Evolutionary conservation across 37 sponge, comb jelly and placozoan species (phyloP).

Genomic region (Bolinopsis microptera): DNA sequence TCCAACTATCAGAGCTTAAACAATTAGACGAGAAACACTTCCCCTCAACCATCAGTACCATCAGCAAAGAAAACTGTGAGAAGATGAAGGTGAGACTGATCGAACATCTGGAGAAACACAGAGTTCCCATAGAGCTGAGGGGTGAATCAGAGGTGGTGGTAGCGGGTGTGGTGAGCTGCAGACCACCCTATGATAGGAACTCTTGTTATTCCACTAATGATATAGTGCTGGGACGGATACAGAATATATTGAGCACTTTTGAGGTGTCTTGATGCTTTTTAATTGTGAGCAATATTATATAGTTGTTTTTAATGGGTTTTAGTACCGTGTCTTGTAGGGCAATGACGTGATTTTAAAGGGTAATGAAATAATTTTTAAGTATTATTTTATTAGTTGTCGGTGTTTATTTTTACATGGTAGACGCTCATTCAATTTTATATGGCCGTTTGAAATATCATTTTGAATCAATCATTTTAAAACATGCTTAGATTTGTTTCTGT

Average conservation of each 20-base stretch:
- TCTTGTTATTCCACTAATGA: slow-evolving; percentile 41
- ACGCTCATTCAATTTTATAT: no score
- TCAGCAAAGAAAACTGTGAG: background rate
- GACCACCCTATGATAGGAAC: background rate
- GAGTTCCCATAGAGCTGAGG: background rate
- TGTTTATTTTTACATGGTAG: no score
- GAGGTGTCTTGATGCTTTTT: background rate
- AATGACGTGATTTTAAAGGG: no score
- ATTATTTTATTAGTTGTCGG: no score
- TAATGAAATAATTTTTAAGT: no score
- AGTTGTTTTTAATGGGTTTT: no score
- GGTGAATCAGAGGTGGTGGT: slow-evolving; percentile 23
- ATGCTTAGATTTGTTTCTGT: no score
- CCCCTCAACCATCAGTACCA: background rate
- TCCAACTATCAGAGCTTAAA: background rate
- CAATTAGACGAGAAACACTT: slow-evolving; percentile 12
- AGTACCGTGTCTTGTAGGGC: no score
- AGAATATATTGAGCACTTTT: background rate
- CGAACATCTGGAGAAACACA: background rate
- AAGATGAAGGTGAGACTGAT: background rate
- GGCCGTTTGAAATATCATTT: no score
- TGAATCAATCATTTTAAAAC: no score
- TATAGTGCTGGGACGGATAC: slow-evolving; percentile 26
- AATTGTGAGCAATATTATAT: no score
- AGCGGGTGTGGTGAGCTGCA: background rate